phyloP scores from a whole-genome alignment of 2,113 vertebrate genomes.

The Tringa solitaria region DNA sequence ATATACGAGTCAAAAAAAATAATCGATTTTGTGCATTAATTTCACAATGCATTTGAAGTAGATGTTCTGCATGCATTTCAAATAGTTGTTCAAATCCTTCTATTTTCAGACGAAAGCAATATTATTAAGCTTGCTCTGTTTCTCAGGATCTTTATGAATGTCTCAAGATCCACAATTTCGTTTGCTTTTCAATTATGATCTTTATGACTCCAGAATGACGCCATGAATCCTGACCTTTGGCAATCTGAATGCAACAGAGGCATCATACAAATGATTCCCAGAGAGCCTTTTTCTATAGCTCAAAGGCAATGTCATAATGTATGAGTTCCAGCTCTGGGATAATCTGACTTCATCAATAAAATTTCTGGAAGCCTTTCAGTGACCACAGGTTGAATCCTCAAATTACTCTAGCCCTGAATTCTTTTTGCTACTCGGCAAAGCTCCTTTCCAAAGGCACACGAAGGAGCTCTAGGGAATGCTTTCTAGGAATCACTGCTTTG shows the following conservation, averaged over 20 bases:
- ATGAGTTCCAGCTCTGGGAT: background rate
- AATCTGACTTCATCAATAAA: background rate
- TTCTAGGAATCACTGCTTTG: background rate
- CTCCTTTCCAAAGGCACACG: background rate
- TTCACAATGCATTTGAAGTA: background rate
- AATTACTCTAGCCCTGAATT: background rate
- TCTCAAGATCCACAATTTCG: rapidly evolving
- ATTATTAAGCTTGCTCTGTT: background rate
- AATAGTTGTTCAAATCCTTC: background rate
- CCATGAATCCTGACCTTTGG: background rate
- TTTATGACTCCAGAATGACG: background rate
- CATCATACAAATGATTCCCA: rapidly evolving
- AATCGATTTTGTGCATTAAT: background rate
- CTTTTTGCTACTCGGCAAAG: background rate
- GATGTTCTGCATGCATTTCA: background rate
- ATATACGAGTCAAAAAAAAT: rapidly evolving
- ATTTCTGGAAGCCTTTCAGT: background rate
- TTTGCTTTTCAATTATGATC: background rate
- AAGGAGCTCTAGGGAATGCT: background rate
- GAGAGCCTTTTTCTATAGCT: background rate
- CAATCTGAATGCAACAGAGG: no score
- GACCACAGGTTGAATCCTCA: background rate
- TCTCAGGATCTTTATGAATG: rapidly evolving
- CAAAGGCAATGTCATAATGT: no score
- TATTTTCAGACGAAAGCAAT: background rate